Conservation (phyloP, 2,888 invertebrate genomes). For the Holacanthella duospinosa region DNA sequence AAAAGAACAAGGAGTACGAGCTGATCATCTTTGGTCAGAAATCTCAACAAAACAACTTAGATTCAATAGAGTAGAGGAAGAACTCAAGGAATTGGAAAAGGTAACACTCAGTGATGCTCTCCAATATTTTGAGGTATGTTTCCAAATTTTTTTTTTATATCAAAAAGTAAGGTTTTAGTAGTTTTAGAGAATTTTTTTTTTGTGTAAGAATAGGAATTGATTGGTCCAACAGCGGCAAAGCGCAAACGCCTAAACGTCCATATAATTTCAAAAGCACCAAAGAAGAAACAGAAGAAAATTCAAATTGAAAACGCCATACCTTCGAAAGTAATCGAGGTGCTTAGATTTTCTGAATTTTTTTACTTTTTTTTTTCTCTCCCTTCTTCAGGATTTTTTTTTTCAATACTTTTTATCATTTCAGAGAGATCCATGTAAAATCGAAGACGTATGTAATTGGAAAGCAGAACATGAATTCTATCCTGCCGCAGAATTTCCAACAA, state of each 20-base stretch:
- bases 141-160: not conserved
- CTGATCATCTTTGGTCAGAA: conserved; percentile 13
- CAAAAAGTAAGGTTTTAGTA: too few species aligned
- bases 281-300: not conserved
- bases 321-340: not conserved
- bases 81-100: conserved; percentile 12
- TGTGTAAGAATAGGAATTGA: conserved; percentile 8
- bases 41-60: conserved; percentile 1
- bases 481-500: not conserved
- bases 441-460: conserved; percentile 8
- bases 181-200: not conserved
- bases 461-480: not conserved
- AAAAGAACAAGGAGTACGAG: conserved; percentile 15
- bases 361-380: too few species aligned
- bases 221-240: not conserved
- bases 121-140: conserved; percentile 7
- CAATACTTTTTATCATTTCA: not conserved
- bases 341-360: too few species aligned
- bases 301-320: not conserved
- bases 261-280: not conserved
- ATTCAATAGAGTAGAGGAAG: conserved; percentile 2
- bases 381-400: not conserved
- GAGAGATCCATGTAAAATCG: conserved; percentile 3
- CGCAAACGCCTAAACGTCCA: conserved; percentile 2
- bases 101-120: conserved; percentile 9